Evolutionary conservation across 2,797 vertebrate genomes (phyloP).

Genomic region (Adrianichthys oophorus): DNA sequence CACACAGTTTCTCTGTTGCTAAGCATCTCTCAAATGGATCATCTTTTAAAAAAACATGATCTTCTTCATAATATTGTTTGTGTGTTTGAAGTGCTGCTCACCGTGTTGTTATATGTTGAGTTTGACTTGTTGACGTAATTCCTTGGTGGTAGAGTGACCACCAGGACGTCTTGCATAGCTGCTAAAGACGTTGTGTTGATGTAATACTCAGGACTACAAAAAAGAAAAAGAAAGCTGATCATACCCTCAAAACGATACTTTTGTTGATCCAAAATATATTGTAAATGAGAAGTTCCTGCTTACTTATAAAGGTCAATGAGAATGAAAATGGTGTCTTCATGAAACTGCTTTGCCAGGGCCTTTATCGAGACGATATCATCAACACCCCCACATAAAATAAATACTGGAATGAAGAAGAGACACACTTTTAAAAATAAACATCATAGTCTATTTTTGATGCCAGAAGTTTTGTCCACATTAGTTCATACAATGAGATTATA

Average conservation of each 20-base stretch:
- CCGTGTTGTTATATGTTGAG: constrained; percentile 48
- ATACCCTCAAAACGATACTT: neutral
- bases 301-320: constrained; percentile 94
- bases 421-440: neutral
- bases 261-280: too few species aligned
- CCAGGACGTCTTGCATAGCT: constrained; percentile 73
- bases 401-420: constrained; percentile 75
- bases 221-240: neutral
- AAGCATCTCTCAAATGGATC: too few species aligned
- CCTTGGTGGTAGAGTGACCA: constrained; percentile 73
- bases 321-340: constrained; percentile 82
- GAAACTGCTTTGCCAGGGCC: constrained; percentile 13
- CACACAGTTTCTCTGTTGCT: too few species aligned
- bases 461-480: too few species aligned
- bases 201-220: constrained; percentile 69
- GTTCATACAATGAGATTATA: too few species aligned
- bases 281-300: constrained; percentile 48
- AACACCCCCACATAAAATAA: constrained; percentile 85
- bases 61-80: neutral
- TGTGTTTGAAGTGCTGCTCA: constrained; percentile 35
- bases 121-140: constrained; percentile 41
- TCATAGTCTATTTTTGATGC: neutral
- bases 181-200: constrained; percentile 55
- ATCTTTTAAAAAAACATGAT: too few species aligned
- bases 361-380: constrained; percentile 65